Evolutionary conservation across 2,797 vertebrate genomes (phyloP).

Genomic region (Helostoma temminkii): DNA sequence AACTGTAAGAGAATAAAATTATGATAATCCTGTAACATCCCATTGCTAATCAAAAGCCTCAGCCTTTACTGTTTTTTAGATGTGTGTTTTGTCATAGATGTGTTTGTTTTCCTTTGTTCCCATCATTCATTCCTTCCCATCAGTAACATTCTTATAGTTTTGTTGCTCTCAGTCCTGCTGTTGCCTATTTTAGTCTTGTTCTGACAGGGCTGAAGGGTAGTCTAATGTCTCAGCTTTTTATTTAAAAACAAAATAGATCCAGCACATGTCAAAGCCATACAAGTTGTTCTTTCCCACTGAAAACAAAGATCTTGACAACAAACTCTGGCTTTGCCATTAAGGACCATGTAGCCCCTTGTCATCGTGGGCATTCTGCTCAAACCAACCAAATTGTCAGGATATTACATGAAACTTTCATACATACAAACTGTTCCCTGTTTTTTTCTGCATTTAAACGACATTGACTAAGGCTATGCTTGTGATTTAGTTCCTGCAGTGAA

Average conservation of each 20-base stretch:
- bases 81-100: not conserved
- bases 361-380: conserved; percentile 32
- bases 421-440: conserved; percentile 8
- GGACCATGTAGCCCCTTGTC: conserved; percentile 15
- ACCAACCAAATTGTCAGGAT: not conserved
- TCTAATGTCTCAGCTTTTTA: conserved; percentile 27
- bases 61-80: not conserved
- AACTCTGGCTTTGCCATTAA: conserved; percentile 12
- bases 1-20: conserved; percentile 3
- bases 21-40: conserved; percentile 33
- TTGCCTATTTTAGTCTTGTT: conserved; percentile 24
- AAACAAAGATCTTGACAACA: conserved; percentile 34
- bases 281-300: conserved; percentile 32
- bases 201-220: conserved; percentile 31
- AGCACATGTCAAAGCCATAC: conserved; percentile 31
- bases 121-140: conserved; percentile 2
- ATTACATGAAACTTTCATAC: conserved; percentile 25
- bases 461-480: not conserved
- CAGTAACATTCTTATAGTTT: not conserved
- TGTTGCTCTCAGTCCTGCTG: conserved; percentile 1
- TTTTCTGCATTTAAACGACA: conserved; percentile 25
- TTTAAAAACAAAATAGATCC: conserved; percentile 38
- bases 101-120: not conserved
- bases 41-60: conserved; percentile 9
- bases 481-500: conserved; percentile 22